phyloP scores from a whole-genome alignment of 2,113 vertebrate genomes.

The Oostethus manadensis region DNA sequence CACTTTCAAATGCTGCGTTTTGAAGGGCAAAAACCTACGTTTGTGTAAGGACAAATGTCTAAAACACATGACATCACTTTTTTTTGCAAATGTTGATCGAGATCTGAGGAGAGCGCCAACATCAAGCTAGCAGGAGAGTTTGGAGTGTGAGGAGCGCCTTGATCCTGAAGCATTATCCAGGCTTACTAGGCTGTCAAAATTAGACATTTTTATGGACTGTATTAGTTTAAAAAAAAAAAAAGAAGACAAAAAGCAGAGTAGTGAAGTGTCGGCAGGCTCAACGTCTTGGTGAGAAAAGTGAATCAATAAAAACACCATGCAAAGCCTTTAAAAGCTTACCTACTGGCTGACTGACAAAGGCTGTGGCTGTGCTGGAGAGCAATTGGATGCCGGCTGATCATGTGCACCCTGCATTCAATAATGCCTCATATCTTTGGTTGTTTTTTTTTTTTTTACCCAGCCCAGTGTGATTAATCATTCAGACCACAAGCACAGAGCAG shows the following conservation, averaged over 20 bases:
- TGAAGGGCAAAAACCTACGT: no score
- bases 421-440: constrained; percentile 3
- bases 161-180: no score
- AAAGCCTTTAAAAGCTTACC: constrained; percentile 25
- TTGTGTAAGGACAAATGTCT: no score
- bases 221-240: neutral
- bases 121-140: no score
- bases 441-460: neutral
- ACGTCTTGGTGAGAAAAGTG: constrained; percentile 15
- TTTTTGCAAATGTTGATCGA: no score
- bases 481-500: constrained; percentile 9
- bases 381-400: neutral
- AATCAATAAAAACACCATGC: constrained; percentile 36
- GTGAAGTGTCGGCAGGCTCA: constrained; percentile 1
- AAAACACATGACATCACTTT: no score
- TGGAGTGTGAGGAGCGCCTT: no score
- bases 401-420: constrained; percentile 10
- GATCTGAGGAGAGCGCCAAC: no score
- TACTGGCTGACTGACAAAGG: constrained; percentile 10
- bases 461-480: constrained; percentile 13
- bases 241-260: neutral
- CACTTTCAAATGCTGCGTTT: no score
- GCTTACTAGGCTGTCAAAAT: no score
- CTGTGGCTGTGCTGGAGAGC: constrained; percentile 4
- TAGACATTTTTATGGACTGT: neutral